phyloP scores from a whole-genome alignment of 2,113 vertebrate species.

The Cyphomyrus plagiostoma region DNA sequence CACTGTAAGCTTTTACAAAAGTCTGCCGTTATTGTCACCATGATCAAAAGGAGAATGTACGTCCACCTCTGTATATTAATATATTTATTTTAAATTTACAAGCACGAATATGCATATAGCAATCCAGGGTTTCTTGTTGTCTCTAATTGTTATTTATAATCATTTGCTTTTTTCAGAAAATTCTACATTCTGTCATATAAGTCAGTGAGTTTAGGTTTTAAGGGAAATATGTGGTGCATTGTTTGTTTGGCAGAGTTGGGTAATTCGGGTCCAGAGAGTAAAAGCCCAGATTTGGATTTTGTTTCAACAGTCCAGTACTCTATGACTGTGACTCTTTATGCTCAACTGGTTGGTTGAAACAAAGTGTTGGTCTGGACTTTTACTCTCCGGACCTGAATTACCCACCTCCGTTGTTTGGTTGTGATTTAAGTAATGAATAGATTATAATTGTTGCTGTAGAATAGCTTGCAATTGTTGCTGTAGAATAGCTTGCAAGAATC shows the following conservation, averaged over 20 bases:
- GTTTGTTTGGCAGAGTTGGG: background rate
- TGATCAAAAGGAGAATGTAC: background rate
- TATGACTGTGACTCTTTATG: too few relatives aligned
- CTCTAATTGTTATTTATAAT: background rate
- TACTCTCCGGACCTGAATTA: too few relatives aligned
- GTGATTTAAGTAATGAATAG: background rate
- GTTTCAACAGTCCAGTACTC: too few relatives aligned
- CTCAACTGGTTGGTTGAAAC: too few relatives aligned
- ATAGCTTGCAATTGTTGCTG: background rate
- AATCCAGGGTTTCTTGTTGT: background rate
- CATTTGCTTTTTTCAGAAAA: background rate
- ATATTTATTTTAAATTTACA: background rate
- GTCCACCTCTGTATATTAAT: background rate
- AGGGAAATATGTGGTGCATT: background rate
- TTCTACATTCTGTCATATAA: background rate
- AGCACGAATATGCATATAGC: background rate
- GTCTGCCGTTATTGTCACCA: background rate
- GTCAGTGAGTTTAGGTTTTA: background rate
- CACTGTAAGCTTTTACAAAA: slow-evolving; percentile 50
- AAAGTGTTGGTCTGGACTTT: too few relatives aligned
- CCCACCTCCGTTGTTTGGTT: background rate
- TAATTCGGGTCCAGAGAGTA: too few relatives aligned
- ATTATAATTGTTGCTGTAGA: background rate
- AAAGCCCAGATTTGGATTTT: too few relatives aligned
- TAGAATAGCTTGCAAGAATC: background rate